Base-by-base conservation (phyloP, 2,113 vertebrate species). In the Alligator sinensis region DNA sequence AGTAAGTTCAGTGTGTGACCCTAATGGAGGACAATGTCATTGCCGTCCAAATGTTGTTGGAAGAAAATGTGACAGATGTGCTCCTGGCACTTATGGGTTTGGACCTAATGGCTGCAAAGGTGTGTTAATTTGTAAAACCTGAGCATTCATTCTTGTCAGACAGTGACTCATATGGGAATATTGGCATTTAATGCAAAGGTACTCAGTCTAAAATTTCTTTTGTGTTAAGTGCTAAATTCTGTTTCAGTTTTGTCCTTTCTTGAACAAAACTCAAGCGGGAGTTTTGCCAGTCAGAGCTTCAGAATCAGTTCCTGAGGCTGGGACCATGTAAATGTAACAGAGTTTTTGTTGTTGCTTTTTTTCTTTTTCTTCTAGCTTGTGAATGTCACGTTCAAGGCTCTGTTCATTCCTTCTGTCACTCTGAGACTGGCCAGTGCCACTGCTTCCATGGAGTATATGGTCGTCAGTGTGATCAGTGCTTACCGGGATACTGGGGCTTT, bases 401-500 rank as follows among this genome's bases (percentile, higher is more conserved):
- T 1, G 96, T 98, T 90, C 97, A 95, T 7, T 66, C 94, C 4
- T 99, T 99, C 96, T 99, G 99, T 0, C 96, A 99, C 0, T 96
- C 98, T 4, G 84, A 98, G 91, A 99, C 98, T 0, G 99, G 99
- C 58, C 99, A 99, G 98, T 99, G 99, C 79, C 97, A 92, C 30
- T 99, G 99, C 88, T 98, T 99, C 54, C 93, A 97, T 0, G 99
- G 99, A 1, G 98, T 98, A 4, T 99, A 98, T 0, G 96, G 98
- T 4, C 98, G 98, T 14, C 99, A 98, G 90, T 99, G 99, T 9
- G 98, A 99, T 83, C 98, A 94, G 59, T 99, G 99, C 91, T 97
- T 99, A 68, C 99, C 99, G 0, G 98, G 98, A 16, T 98, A 98
- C 96, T 99, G 99, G 99, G 99, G 99, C 24, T 99, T 99, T 93